Percentiles rank a stretch among this genome's conserved stretches.
Conservation (phyloP, 1,140 invertebrate species). For the Lutraria rhynchaena region DNA sequence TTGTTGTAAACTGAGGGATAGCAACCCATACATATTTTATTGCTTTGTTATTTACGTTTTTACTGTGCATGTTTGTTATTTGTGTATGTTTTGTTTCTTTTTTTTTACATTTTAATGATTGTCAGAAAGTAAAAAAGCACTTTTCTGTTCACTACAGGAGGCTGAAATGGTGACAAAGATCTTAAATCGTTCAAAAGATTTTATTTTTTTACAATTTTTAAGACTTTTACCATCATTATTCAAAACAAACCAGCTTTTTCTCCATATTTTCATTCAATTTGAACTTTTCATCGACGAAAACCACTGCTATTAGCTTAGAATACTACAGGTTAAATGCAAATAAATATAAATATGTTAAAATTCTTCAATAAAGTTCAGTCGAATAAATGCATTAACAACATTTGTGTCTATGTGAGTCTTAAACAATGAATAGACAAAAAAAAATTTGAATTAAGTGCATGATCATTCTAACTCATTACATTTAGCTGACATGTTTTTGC, state of each 20-base stretch:
- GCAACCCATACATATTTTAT: conserved; percentile 1
- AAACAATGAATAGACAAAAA: no score
- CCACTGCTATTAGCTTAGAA: background rate
- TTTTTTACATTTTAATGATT: conserved; percentile 31
- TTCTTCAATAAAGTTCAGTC: no score
- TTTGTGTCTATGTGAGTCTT: no score
- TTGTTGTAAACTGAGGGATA: conserved; percentile 11
- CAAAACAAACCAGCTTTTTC: background rate
- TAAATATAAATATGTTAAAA: no score
- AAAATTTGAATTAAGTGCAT: no score
- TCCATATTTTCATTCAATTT: no score
- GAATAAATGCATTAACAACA: no score
- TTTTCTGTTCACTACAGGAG: conserved; percentile 15
- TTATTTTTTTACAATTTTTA: conserved; percentile 5
- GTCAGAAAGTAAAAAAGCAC: conserved; percentile 8
- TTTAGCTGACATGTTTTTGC: no score
- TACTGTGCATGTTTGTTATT: conserved; percentile 8
- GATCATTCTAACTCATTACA: no score
- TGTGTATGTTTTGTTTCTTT: background rate
- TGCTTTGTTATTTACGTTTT: conserved; percentile 14
- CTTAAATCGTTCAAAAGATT: background rate
- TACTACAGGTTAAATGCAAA: background rate
- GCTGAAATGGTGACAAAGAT: background rate
- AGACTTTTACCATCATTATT: background rate
- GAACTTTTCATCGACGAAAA: no score